These are phyloP conservation scores for Macropus fuliginosus DNA, from an alignment of 2,797 vertebrate genomes.

Conservation along the genomic window DNA sequence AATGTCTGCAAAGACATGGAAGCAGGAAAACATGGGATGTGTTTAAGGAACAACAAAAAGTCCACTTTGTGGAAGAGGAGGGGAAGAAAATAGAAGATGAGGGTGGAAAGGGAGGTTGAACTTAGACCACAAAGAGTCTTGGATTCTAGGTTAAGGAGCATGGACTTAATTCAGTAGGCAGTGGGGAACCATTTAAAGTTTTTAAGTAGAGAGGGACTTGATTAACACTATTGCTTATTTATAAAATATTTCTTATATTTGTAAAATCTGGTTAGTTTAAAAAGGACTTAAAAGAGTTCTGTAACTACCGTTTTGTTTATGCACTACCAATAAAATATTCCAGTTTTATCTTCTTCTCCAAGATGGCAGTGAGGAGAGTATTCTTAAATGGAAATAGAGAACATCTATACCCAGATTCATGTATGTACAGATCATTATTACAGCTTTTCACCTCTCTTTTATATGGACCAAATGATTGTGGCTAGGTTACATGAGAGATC, in stretches of 20 bases:
- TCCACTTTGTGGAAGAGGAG: neutral
- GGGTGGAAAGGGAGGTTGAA: neutral
- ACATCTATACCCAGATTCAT: slow-evolving; percentile 3
- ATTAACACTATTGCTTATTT: neutral
- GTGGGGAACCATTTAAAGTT: neutral
- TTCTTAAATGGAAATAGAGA: neutral
- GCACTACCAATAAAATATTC: neutral
- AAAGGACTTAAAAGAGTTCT: neutral
- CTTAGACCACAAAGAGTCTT: neutral
- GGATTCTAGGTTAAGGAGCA: neutral
- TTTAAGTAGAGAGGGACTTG: neutral
- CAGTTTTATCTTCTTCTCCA: slow-evolving; percentile 17
- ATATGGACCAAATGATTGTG: slow-evolving; percentile 28
- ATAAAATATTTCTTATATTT: neutral
- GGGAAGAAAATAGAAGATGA: neutral
- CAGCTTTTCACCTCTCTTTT: neutral
- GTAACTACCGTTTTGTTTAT: neutral
- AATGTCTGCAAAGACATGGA: neutral
- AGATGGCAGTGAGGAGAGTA: neutral
- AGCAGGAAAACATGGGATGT: neutral
- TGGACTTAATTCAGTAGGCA: neutral
- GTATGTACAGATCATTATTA: neutral
- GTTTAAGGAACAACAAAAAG: neutral
- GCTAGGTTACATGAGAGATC: slow-evolving; percentile 26
- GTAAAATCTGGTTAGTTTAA: slow-evolving; percentile 24